A percentile compares a stretch with the other conserved stretches of the same genome.
Conservation (phyloP, 2,113 vertebrate species). For the Charina bottae region DNA sequence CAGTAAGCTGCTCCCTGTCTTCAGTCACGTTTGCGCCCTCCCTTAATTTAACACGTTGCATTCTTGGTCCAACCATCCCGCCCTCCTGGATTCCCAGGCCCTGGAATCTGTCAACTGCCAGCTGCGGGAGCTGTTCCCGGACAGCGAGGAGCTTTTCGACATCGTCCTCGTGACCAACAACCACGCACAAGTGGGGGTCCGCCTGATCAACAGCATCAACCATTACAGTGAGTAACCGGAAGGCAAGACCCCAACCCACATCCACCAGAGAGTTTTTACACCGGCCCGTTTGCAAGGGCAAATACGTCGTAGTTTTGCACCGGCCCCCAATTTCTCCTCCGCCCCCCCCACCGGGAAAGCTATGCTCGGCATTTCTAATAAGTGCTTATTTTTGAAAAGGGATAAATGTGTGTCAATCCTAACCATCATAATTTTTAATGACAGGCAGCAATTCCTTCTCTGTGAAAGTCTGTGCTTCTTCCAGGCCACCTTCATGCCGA, state of each 20-base stretch:
- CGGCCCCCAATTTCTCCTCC: no score
- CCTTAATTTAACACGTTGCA: not conserved
- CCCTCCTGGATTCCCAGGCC: slow-evolving; percentile 75
- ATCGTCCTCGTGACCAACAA: slow-evolving; percentile 96
- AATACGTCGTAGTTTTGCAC: not conserved
- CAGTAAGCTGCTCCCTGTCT: not conserved
- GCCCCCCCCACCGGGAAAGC: no score
- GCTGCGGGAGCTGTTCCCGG: slow-evolving; percentile 88
- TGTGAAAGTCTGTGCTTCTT: no score
- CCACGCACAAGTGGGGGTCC: slow-evolving; percentile 90
- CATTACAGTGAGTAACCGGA: slow-evolving; percentile 82
- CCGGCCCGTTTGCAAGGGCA: not conserved
- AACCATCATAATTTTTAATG: no score
- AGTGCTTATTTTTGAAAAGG: no score
- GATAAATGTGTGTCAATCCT: no score
- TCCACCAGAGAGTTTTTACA: not conserved
- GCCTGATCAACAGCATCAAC: slow-evolving; percentile 96
- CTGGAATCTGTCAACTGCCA: slow-evolving; percentile 89
- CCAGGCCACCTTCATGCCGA: no score
- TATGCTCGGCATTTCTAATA: no score
- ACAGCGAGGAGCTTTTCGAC: slow-evolving; percentile 93
- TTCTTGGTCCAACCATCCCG: not conserved
- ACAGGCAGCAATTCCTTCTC: no score
- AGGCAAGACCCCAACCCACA: rapidly evolving
- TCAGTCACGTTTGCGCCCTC: not conserved